Conservation (phyloP, 2,113 vertebrate species). For the Sturnus vulgaris region DNA sequence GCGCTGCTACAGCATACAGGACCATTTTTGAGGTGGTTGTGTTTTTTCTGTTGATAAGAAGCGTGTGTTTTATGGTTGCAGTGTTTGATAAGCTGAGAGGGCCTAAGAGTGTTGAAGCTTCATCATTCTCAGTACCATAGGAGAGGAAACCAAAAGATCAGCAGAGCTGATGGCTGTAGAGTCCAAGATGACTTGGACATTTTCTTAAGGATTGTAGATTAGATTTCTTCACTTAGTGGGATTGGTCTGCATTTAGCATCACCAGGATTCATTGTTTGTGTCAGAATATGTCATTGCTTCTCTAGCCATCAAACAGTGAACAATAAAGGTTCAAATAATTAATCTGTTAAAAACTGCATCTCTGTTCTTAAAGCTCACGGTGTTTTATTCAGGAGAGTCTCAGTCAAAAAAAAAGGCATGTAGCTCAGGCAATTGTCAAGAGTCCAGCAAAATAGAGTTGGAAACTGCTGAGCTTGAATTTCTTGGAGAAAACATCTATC, state of each 20-base stretch:
- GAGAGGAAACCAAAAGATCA: not conserved
- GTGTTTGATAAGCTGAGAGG: not conserved
- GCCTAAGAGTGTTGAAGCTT: not conserved
- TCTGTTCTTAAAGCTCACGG: not conserved
- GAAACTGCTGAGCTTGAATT: not conserved
- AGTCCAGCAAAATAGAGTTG: not conserved
- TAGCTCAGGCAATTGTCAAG: not conserved
- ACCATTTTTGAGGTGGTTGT: not conserved
- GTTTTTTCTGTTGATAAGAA: not conserved
- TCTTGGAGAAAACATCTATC: not conserved
- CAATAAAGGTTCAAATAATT: not conserved
- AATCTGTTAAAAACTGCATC: not conserved
- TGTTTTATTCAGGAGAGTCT: not conserved
- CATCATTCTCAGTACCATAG: not conserved
- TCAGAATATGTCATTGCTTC: not conserved
- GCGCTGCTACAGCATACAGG: not conserved
- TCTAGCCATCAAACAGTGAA: not conserved
- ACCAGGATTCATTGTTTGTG: not conserved
- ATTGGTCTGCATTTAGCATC: not conserved
- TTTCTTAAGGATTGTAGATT: not conserved
- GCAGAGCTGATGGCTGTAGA: not conserved
- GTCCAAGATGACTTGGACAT: not conserved
- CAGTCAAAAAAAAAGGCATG: not conserved
- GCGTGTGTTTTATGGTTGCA: not conserved
- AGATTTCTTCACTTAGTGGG: not conserved